Evolutionary conservation across 2,113 vertebrate genomes (phyloP).

Genomic region (Gymnorhina tibicen): DNA sequence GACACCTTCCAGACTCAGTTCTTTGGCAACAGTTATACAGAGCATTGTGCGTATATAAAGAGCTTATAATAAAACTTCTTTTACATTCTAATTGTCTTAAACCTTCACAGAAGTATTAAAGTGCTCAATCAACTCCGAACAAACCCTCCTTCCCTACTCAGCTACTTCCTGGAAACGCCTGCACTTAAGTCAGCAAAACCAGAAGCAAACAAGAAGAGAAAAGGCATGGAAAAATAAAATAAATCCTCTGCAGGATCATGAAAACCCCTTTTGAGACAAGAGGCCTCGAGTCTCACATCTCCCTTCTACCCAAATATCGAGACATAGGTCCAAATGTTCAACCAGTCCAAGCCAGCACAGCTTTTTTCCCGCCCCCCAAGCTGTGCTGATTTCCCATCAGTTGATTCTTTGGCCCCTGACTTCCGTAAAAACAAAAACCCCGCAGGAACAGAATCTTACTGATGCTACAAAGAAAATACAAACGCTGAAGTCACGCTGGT

Average conservation of each 20-base stretch:
- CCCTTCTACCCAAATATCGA: background rate
- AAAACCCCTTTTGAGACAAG: background rate
- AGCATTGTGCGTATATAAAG: conserved; percentile 57
- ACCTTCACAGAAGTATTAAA: conserved; percentile 69
- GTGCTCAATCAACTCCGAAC: conserved; percentile 46
- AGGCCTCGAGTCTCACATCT: background rate
- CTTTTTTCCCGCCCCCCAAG: accelerated
- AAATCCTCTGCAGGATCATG: background rate
- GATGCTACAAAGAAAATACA: background rate
- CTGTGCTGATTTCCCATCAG: background rate
- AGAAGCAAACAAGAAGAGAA: conserved; percentile 29
- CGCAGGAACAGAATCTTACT: background rate
- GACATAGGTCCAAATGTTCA: background rate
- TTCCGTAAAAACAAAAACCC: background rate
- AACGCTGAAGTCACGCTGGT: background rate
- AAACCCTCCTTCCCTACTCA: conserved; percentile 10
- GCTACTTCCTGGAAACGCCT: conserved; percentile 35
- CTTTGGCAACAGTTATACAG: conserved; percentile 62
- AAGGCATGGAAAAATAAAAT: background rate
- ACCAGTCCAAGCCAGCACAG: background rate
- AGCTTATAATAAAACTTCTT: conserved; percentile 60
- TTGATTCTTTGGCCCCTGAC: background rate
- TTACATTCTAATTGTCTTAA: conserved; percentile 67
- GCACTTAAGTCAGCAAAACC: conserved; percentile 36
- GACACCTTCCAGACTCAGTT: background rate